phyloP scores from a whole-genome alignment of 2,113 vertebrate genomes.

The Axis porcinus region DNA sequence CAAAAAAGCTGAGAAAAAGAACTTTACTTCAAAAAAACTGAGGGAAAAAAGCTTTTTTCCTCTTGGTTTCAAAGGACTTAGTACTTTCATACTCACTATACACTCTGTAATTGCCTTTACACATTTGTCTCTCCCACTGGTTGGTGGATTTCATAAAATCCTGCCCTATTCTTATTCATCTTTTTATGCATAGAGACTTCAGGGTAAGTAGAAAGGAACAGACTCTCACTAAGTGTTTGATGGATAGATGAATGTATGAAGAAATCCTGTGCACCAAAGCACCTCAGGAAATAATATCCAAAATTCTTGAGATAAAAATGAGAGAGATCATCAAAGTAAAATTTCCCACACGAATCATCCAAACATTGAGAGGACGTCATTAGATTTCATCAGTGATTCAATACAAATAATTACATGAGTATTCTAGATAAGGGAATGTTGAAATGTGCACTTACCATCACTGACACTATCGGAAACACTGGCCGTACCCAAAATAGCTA shows the following conservation, averaged over 20 bases:
- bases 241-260: background rate
- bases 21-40: background rate
- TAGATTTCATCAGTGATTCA: slow-evolving; percentile 15
- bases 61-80: background rate
- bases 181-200: background rate
- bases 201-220: background rate
- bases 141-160: background rate
- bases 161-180: background rate
- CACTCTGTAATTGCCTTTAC: background rate
- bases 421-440: background rate
- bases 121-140: background rate
- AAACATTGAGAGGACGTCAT: background rate
- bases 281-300: background rate
- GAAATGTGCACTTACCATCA: background rate
- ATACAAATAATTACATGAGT: slow-evolving; percentile 20
- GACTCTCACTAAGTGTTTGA: background rate
- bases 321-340: slow-evolving; percentile 25
- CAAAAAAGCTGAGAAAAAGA: slow-evolving; percentile 4
- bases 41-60: background rate
- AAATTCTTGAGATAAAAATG: slow-evolving; percentile 23
- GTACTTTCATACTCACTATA: background rate
- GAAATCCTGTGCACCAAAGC: background rate
- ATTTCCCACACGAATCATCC: background rate
- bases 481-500: background rate
- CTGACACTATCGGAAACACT: background rate